phyloP scores from a whole-genome alignment of 2,113 vertebrate species.

The Tragelaphus scriptus region DNA sequence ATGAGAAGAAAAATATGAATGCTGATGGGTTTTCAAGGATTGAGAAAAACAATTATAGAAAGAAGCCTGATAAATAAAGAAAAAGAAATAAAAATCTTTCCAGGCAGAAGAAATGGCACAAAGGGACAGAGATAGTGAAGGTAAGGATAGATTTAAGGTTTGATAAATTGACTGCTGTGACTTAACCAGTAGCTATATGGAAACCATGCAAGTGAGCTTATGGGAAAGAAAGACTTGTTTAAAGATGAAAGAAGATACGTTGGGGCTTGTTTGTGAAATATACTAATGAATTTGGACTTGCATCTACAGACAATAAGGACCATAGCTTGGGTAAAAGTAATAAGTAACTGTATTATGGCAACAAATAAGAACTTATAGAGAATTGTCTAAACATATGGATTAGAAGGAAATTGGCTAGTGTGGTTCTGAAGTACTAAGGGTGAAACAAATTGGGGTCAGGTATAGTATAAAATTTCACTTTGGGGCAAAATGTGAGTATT shows the following conservation, averaged over 20 bases:
- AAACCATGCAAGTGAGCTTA: not conserved
- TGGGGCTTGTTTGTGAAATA: not conserved
- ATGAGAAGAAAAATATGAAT: not conserved
- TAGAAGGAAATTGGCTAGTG: not conserved
- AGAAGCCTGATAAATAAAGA: not conserved
- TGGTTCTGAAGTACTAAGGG: not conserved
- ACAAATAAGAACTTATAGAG: not conserved
- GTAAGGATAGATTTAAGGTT: not conserved
- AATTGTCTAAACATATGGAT: not conserved
- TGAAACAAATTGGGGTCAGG: not conserved
- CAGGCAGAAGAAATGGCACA: not conserved
- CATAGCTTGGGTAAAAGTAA: not conserved
- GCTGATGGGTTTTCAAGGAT: not conserved
- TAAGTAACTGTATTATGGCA: not conserved
- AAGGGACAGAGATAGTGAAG: not conserved
- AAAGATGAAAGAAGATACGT: not conserved
- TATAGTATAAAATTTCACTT: not conserved
- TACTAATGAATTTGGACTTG: not conserved
- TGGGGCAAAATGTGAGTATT: not conserved
- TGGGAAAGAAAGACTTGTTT: not conserved
- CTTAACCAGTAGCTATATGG: not conserved
- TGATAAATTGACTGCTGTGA: not conserved
- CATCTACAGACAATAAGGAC: not conserved
- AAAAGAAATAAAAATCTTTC: not conserved
- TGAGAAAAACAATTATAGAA: not conserved